Evolutionary conservation across 2,888 invertebrate genomes (phyloP).

Genomic region (Agrochola macilenta): DNA sequence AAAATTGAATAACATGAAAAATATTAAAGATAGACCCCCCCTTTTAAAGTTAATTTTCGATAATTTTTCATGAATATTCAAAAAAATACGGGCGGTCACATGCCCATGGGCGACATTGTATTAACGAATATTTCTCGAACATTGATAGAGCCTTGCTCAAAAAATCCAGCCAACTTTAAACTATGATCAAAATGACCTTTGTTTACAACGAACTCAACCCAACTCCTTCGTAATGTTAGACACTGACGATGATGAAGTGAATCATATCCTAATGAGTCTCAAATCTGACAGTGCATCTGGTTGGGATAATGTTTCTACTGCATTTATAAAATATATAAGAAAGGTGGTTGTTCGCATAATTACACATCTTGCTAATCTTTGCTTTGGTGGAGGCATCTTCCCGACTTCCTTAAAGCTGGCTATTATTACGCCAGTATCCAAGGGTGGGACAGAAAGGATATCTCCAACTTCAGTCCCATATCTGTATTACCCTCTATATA

Average conservation of each 20-base stretch:
- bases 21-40: too few species aligned
- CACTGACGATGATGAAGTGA: constrained; percentile 7
- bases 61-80: too few species aligned
- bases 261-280: constrained; percentile 12
- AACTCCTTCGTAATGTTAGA: constrained; percentile 12
- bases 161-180: constrained; percentile 1
- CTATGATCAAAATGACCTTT: background rate
- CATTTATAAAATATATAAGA: constrained; percentile 2
- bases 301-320: constrained; percentile 4
- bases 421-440: too few species aligned
- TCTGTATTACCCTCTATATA: too few species aligned
- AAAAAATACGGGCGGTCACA: too few species aligned
- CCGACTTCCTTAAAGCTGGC: background rate
- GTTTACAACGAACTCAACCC: background rate
- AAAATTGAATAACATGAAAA: too few species aligned
- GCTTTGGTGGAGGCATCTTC: background rate
- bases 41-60: too few species aligned
- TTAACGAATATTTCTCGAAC: background rate
- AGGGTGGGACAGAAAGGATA: too few species aligned
- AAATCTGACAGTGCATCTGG: constrained; percentile 6
- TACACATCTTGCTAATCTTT: background rate
- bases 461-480: too few species aligned
- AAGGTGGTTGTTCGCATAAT: constrained; percentile 6
- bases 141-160: constrained; percentile 1
- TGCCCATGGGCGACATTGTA: too few species aligned